Base-by-base conservation (phyloP, 2,113 vertebrate species). In the Carassius gibelio region DNA sequence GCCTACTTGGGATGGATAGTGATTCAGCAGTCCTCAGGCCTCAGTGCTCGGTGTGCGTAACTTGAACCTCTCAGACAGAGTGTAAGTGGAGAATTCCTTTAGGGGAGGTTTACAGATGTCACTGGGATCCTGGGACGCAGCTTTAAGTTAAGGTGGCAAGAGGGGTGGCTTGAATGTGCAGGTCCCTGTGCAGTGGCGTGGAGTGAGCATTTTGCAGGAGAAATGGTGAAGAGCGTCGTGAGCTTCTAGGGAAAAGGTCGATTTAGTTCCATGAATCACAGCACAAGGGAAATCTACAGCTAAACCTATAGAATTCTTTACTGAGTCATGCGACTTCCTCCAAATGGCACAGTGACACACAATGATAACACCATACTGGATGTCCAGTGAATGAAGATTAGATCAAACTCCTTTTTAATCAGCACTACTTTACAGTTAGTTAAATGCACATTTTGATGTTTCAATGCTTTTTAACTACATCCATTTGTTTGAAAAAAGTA, bases 151-250 rank as follows among this genome's bases (percentile, higher is more conserved):
- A 84, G 96, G 97, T 89, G 96, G 98, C 94, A 97, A 92, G 91
- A 98, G 94, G 50, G 96, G 98, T 36, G 96, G 96, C 88, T 98
- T 98, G 95, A 97, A 99, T 91, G 96, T 97, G 95, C 97, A 99
- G 93, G 94, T 96, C 81, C 96, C 97, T 0, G 93, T 96, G 91
- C 97, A 99, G 94, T 97, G 97, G 81, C 97, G 96, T 61, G 96
- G 97, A 62, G 95, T 97, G 92, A 97, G 94, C 97, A 99, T 99
- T 93, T 99, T 98, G 93, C 96, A 98, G 88, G 96, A 97, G 94
- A 98, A 98, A 92, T 98, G 96, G 87, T 98, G 96, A 89, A 98
- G 95, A 87, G 96, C 96, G 90, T 97, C 96, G 88, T 97, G 97
- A 91, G 97, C 96, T 95, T 97, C 96, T 98, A 92, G 92, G 89